phyloP scores from a whole-genome alignment of 2,888 invertebrate species.

The Hartigia nigra region DNA sequence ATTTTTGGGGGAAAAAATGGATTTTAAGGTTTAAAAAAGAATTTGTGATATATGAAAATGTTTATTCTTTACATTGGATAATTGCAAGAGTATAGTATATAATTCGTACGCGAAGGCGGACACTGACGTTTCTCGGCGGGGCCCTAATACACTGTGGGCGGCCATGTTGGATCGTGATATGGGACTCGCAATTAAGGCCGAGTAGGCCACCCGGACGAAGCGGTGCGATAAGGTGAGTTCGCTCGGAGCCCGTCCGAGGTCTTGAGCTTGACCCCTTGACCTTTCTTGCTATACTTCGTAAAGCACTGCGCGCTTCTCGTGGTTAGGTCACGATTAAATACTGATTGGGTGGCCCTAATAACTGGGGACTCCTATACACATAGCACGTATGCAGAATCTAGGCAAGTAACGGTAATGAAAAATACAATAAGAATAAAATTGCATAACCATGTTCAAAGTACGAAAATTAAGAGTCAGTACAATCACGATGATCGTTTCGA shows the following conservation, averaged over 20 bases:
- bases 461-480: background rate
- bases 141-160: constrained; percentile 57
- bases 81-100: background rate
- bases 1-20: background rate
- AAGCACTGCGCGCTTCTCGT: constrained; percentile 41
- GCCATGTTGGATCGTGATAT: constrained; percentile 66
- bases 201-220: constrained; percentile 65
- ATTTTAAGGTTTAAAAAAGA: background rate
- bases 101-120: constrained; percentile 3
- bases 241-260: constrained; percentile 49
- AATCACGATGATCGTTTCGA: background rate
- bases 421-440: background rate
- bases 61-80: background rate
- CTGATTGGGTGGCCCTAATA: constrained; percentile 60
- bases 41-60: background rate
- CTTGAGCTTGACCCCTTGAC: constrained; percentile 52
- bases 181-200: constrained; percentile 64
- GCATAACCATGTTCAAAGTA: background rate
- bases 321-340: constrained; percentile 60
- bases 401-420: constrained; percentile 24
- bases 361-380: constrained; percentile 39
- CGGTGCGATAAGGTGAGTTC: constrained; percentile 62
- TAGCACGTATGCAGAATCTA: constrained; percentile 40
- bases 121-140: constrained; percentile 15
- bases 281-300: constrained; percentile 40